Base-by-base conservation (phyloP, 2,797 vertebrate species). In the Allobates femoralis region DNA sequence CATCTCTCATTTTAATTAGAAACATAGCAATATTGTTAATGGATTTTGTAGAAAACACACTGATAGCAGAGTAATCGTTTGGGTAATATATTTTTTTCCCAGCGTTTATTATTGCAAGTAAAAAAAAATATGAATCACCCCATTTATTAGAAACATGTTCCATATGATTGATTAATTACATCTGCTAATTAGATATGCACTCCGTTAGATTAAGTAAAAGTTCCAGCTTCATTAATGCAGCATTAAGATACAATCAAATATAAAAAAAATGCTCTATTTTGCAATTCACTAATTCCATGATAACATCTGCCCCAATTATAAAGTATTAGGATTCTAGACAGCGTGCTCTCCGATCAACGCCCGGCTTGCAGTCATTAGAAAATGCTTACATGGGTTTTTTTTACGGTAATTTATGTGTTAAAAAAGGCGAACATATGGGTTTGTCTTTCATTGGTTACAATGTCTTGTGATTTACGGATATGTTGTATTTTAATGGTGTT, bases 301-400 rank as follows among this genome's bases (percentile, higher is more conserved):
- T 87, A 87, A 87, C 86, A 87, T 87, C 86, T 87, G 86, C 82
- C 82, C 80, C 86, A 84, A 87, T 87, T 87, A 87, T 75, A 83
- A 87, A 87, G 82, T 87, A 87, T 87, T 87, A 87, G 77, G 77
- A 87, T 84, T 76, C 67, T 30, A 76, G 81, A 19, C 86, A 67
- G 82, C 82, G 19, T 50, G 86, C 67, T 41, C 66, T 80, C 67
- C 55, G 64, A 80, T 84, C 67, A 81, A 85, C 71, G 82, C 86
- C 81, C 69, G 82, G 77, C 84, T 75, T 67, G 34, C 82, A 75
- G 76, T 84, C 84, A 87, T 85, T 85, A 84, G 79, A 75, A 66
- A 60, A 84, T 75, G 46, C 71, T 55, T 76, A 75, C 69, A 83
- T 83, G 21, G 8, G 7, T 81, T 84, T 87, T 79, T 84, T 76